phyloP scores from a whole-genome alignment of 64 coral and sea anemone species.

The Stylophora pistillata region DNA sequence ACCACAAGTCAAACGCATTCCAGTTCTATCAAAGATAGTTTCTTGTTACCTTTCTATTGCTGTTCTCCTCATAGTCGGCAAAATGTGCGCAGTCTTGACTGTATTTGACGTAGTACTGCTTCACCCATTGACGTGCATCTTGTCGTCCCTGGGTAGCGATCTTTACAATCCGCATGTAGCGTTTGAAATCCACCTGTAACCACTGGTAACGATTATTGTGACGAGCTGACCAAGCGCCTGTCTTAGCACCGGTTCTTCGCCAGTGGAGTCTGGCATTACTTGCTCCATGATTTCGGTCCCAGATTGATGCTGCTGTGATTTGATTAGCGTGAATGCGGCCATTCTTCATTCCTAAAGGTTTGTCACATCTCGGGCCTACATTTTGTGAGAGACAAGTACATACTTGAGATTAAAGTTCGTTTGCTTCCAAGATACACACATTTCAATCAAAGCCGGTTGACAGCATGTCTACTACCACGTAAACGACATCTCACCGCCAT shows the following conservation, averaged over 20 bases:
- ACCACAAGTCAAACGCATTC: too few relatives aligned
- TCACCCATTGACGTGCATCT: constrained; percentile 81
- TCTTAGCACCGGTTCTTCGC: constrained; percentile 15
- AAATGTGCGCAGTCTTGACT: constrained; percentile 65
- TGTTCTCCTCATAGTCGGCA: constrained; percentile 71
- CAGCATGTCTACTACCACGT: too few relatives aligned
- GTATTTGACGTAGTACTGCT: constrained; percentile 64
- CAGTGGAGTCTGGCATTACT: constrained; percentile 67
- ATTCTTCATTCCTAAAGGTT: constrained; percentile 72
- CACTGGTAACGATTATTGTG: constrained; percentile 84
- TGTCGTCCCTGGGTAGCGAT: constrained; percentile 86
- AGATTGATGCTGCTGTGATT: constrained; percentile 70
- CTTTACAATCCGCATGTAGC: constrained; percentile 51
- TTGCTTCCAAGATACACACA: too few relatives aligned
- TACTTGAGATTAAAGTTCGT: not conserved
- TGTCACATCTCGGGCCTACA: constrained; percentile 52
- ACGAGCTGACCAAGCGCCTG: constrained; percentile 75
- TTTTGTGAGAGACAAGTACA: not conserved
- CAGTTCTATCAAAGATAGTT: too few relatives aligned
- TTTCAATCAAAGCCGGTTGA: too few relatives aligned
- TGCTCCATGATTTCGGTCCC: constrained; percentile 58
- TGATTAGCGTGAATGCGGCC: constrained; percentile 59
- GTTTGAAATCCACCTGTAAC: constrained; percentile 64
- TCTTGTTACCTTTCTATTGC: constrained; percentile 61
- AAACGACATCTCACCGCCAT: too few relatives aligned